A percentile compares a stretch with the other conserved stretches of the same genome.
These are phyloP conservation scores for Tragelaphus scriptus DNA, from an alignment of 2,113 vertebrate genomes.

Conservation along the genomic window DNA sequence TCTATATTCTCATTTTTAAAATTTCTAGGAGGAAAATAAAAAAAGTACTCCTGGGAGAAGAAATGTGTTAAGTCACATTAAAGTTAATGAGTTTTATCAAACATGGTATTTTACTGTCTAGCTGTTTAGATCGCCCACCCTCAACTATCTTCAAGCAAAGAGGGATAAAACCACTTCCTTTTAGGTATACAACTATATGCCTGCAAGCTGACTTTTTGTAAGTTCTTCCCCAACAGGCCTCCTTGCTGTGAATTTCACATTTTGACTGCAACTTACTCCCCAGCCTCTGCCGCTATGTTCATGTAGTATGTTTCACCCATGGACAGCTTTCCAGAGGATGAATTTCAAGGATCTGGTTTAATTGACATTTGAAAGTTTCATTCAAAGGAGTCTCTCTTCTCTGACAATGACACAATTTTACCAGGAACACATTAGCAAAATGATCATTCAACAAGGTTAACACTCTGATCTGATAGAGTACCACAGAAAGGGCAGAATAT, in stretches of 20 bases:
- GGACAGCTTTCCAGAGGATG: neutral
- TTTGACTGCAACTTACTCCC: neutral
- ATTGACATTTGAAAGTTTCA: neutral
- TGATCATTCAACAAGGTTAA: neutral
- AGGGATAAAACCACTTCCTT: rapidly evolving
- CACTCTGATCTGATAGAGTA: neutral
- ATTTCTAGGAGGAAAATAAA: neutral
- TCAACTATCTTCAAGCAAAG: neutral
- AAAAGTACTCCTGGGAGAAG: neutral
- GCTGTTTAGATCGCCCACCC: neutral
- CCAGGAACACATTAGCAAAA: slow-evolving; percentile 6
- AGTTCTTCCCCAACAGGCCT: rapidly evolving
- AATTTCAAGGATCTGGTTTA: neutral
- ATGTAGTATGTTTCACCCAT: neutral
- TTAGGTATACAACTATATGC: rapidly evolving
- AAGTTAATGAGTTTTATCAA: slow-evolving; percentile 3
- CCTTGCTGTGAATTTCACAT: neutral
- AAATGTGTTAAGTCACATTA: neutral
- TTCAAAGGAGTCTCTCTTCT: neutral
- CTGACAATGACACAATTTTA: neutral
- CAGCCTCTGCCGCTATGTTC: neutral
- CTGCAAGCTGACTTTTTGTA: neutral
- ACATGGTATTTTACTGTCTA: neutral
- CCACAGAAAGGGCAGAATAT: neutral
- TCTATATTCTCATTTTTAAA: neutral